These are phyloP conservation scores for Mormoops blainvillei DNA, from an alignment of 2,113 vertebrate genomes.

Conservation along the genomic window DNA sequence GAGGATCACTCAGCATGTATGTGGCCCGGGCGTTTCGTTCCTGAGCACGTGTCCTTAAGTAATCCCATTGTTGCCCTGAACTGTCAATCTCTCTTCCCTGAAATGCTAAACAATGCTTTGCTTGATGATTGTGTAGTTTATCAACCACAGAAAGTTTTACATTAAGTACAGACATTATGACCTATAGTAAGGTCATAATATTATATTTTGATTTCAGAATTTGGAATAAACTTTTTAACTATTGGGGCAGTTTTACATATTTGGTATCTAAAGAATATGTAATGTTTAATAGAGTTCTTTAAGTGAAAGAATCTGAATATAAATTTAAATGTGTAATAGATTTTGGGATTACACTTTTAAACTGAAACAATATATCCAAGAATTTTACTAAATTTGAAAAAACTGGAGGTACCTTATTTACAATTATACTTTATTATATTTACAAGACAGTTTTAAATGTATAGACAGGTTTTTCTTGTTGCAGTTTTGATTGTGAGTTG, in stretches of 20 bases:
- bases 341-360: constrained; percentile 19
- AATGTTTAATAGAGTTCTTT: neutral
- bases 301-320: neutral
- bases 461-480: neutral
- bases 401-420: neutral
- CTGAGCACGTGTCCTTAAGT: neutral
- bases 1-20: neutral
- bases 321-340: neutral
- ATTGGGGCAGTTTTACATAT: neutral
- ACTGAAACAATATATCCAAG: neutral
- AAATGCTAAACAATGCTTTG: neutral
- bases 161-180: neutral
- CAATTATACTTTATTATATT: neutral
- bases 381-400: neutral
- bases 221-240: neutral
- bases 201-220: neutral
- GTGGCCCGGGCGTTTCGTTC: neutral
- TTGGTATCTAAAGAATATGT: neutral
- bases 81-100: neutral
- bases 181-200: too few relatives aligned
- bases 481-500: neutral
- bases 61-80: neutral
- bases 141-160: neutral
- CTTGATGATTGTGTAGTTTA: neutral
- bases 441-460: neutral